phyloP scores from a whole-genome alignment of 1,140 invertebrate species.

The Drosophila repletoides region DNA sequence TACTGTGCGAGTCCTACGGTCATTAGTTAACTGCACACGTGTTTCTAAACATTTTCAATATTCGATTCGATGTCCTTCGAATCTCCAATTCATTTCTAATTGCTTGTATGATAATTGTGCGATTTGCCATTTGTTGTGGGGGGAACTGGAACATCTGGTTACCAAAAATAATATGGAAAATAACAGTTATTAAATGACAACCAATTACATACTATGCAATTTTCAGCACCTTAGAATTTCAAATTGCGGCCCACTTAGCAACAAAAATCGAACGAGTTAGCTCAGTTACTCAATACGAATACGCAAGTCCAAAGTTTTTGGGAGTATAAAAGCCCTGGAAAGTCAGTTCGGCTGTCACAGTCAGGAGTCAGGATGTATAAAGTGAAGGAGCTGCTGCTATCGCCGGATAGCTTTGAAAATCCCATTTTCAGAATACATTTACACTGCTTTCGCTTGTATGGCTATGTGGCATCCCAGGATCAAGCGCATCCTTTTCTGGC shows the following conservation, averaged over 20 bases:
- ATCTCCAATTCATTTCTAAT: not conserved
- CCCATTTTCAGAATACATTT: slow-evolving; percentile 48
- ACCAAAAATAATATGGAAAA: slow-evolving; percentile 30
- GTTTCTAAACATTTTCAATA: too few species aligned
- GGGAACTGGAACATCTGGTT: slow-evolving; percentile 57
- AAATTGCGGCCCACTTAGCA: slow-evolving; percentile 40
- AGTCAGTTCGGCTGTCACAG: not conserved
- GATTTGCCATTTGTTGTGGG: slow-evolving; percentile 24
- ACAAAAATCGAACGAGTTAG: not conserved
- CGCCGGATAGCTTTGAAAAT: slow-evolving; percentile 39
- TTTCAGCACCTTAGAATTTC: slow-evolving; percentile 48
- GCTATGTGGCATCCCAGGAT: slow-evolving; percentile 55
- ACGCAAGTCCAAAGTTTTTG: not conserved
- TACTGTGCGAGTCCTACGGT: too few species aligned
- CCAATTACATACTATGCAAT: slow-evolving; percentile 45
- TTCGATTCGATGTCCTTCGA: not conserved
- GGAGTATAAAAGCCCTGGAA: slow-evolving; percentile 43
- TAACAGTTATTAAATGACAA: slow-evolving; percentile 51
- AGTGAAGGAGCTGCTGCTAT: slow-evolving; percentile 49
- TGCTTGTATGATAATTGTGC: not conserved
- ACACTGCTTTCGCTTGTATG: slow-evolving; percentile 55
- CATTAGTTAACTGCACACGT: too few species aligned
- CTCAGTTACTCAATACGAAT: not conserved
- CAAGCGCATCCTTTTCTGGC: slow-evolving; percentile 40
- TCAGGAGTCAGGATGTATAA: slow-evolving; percentile 43